Base-by-base conservation (phyloP, 30 jellyfish, hydroid and myxozoan species). In the Chrysaora quinquecirrha region DNA sequence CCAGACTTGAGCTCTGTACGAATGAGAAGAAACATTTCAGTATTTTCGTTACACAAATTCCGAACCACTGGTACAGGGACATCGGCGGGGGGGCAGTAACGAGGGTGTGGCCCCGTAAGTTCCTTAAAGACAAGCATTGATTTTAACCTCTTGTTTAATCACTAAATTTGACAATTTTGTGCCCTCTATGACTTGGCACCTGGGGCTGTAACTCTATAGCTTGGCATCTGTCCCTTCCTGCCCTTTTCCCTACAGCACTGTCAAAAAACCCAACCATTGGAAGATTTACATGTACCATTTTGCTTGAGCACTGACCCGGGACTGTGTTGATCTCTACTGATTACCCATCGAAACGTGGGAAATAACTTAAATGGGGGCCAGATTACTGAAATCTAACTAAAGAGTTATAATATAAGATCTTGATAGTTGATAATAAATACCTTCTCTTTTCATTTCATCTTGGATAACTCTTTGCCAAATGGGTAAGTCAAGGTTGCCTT, bases 401-500 rank as follows among this genome's bases (percentile, higher is more conserved):
- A n/a, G n/a, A n/a, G n/a, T n/a, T n/a, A n/a, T n/a, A n/a, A n/a
- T n/a, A n/a, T n/a, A n/a, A n/a, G n/a, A n/a, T n/a, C n/a, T n/a
- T n/a, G n/a, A 16, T 43, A 43, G 58, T 9, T 43, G 58, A 43
- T 6, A 43, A 9, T 16, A 52, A 58, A 0, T 60, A 80, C 89
- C 97, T 49, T 63, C 80, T 35, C 61, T 66, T 50, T 77, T 74
- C 0, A 76, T 70, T 20, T 88, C 84, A n/a, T 88, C 97, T 46
- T 81, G 90, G 3, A 75, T 43, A 32, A 88, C 85, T 67, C 71
- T 73, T 58, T 88, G 97, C 97, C 97, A 88, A 23, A 82, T 22
- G 16, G 97, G 97, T 14, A 87, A 43, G 33, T 74, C 90, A 30
- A 33, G 33, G 25, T 35, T 61, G 1, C 92, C 85, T 32, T 70